Conservation (phyloP, 2,113 vertebrate genomes). For the Petromus typicus region DNA sequence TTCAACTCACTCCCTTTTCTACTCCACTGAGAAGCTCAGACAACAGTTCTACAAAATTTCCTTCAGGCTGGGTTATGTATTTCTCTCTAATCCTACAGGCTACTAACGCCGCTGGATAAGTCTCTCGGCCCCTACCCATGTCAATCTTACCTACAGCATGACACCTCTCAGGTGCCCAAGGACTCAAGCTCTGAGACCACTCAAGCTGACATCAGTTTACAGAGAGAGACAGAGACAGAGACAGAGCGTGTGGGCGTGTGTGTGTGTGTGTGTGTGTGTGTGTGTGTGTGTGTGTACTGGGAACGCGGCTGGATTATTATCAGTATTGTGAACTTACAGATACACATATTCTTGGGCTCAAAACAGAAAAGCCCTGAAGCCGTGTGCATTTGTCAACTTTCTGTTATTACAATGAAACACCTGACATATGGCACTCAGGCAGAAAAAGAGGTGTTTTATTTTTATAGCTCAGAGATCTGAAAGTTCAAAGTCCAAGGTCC, state of each 20-base stretch:
- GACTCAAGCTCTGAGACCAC: background rate
- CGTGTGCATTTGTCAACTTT: background rate
- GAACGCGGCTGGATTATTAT: background rate
- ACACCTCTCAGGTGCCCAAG: fast-evolving
- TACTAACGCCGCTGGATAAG: fast-evolving
- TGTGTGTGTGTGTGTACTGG: too few species aligned
- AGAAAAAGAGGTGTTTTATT: background rate
- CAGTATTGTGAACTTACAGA: background rate
- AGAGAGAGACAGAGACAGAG: too few species aligned
- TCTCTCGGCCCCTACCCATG: background rate
- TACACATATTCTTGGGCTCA: background rate
- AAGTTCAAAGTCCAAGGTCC: background rate
- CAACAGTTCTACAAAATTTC: background rate
- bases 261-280: background rate
- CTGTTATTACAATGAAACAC: background rate
- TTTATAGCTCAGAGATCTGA: background rate
- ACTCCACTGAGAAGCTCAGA: background rate
- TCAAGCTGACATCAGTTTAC: background rate
- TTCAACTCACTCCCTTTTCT: background rate
- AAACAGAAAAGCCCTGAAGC: background rate
- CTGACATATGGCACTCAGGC: background rate
- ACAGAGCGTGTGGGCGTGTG: too few species aligned
- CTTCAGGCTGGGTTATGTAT: background rate
- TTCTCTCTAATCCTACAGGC: background rate
- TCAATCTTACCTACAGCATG: background rate